These are phyloP conservation scores for Eledona agricola DNA, from an alignment of 2,888 invertebrate species.

Conservation along the genomic window DNA sequence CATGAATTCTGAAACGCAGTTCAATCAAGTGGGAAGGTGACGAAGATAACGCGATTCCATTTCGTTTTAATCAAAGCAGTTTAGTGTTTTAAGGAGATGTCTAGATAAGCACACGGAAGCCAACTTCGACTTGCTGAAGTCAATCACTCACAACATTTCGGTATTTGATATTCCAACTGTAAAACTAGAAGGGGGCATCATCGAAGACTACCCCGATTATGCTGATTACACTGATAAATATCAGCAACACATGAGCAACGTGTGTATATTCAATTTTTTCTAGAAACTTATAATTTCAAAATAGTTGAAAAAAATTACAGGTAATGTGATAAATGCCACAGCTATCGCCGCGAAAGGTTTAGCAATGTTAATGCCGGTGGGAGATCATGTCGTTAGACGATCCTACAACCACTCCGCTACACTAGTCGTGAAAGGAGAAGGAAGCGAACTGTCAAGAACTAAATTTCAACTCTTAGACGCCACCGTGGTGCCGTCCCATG, in stretches of 20 bases:
- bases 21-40: conserved; percentile 3
- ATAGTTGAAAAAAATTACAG: conserved; percentile 3
- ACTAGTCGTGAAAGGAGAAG: conserved; percentile 4
- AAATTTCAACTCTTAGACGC: conserved; percentile 6
- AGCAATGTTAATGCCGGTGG: neutral
- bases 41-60: neutral
- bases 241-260: conserved; percentile 3
- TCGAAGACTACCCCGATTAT: conserved; percentile 10
- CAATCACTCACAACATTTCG: neutral
- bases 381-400: neutral
- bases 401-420: conserved; percentile 4
- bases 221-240: conserved; percentile 2
- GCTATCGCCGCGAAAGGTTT: conserved; percentile 3
- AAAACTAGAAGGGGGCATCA: neutral
- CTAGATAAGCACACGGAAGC: conserved; percentile 1
- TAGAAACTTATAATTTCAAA: neutral
- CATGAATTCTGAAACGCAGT: conserved; percentile 3
- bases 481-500: conserved; percentile 5
- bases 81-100: conserved; percentile 9
- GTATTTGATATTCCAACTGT: conserved; percentile 2
- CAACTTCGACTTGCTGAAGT: neutral
- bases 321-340: conserved; percentile 5
- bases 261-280: neutral
- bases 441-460: neutral
- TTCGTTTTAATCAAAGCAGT: neutral